Conservation (phyloP, 2,888 invertebrate genomes). For the Ectobius pallidus region DNA sequence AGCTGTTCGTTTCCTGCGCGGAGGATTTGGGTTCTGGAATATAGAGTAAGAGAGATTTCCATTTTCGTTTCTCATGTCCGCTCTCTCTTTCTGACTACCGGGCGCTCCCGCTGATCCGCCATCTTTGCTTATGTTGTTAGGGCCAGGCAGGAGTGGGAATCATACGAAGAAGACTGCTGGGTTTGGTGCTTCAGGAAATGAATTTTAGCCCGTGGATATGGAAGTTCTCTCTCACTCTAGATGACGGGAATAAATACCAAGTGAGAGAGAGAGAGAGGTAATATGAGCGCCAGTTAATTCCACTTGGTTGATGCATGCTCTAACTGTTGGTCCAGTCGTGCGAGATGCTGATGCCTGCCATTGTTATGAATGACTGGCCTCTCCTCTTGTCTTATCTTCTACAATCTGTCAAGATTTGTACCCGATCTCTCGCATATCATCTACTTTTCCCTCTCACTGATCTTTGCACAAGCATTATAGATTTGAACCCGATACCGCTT, state of each 20-base stretch:
- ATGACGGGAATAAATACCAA: constrained; percentile 37
- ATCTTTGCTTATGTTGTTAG: constrained; percentile 35
- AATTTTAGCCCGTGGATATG: constrained; percentile 55
- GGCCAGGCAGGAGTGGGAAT: constrained; percentile 42
- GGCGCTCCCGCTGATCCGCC: constrained; percentile 22
- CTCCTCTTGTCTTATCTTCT: neutral
- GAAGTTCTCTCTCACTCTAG: constrained; percentile 22
- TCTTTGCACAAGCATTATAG: no score
- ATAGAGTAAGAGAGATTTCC: constrained; percentile 34
- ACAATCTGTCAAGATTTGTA: no score
- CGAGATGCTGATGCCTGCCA: neutral
- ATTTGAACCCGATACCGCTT: no score
- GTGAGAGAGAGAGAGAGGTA: constrained; percentile 23
- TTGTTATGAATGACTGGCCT: constrained; percentile 17
- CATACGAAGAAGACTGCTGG: constrained; percentile 51
- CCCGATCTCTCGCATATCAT: no score
- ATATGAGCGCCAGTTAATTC: constrained; percentile 27
- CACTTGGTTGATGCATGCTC: constrained; percentile 1
- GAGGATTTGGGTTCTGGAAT: constrained; percentile 34
- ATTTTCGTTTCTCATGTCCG: constrained; percentile 39
- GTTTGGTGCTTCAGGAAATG: constrained; percentile 51
- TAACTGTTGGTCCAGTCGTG: constrained; percentile 8
- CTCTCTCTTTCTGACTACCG: constrained; percentile 26
- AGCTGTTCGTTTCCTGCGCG: constrained; percentile 52
- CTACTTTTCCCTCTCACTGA: no score